A percentile compares a stretch with the other conserved stretches of the same genome.
These are phyloP conservation scores for Cardiocondyla obscurior DNA, from an alignment of 1,140 invertebrate species.

Conservation along the genomic window DNA sequence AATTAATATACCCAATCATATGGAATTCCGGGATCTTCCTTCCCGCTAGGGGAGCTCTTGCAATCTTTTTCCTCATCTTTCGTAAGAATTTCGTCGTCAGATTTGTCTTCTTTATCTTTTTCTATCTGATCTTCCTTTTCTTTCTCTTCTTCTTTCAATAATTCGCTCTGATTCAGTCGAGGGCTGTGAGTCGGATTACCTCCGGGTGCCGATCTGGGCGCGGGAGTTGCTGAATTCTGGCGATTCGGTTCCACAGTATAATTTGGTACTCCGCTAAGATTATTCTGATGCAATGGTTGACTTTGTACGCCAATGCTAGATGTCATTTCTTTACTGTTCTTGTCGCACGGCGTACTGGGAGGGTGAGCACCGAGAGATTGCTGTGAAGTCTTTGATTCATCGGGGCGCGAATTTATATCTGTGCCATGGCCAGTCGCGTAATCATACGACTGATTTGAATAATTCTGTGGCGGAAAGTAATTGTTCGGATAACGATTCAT, in stretches of 20 bases:
- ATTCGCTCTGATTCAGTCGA: slow-evolving; percentile 74
- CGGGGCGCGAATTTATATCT: slow-evolving; percentile 61
- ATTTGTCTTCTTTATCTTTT: slow-evolving; percentile 85
- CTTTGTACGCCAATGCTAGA: slow-evolving; percentile 70
- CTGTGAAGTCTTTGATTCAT: slow-evolving; percentile 65
- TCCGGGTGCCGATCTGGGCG: slow-evolving; percentile 56
- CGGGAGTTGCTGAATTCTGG: slow-evolving; percentile 53
- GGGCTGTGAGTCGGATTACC: slow-evolving; percentile 59
- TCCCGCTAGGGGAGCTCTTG: slow-evolving; percentile 84
- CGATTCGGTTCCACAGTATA: slow-evolving; percentile 66
- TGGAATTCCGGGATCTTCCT: slow-evolving; percentile 91
- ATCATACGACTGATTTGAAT: slow-evolving; percentile 77
- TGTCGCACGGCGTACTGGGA: slow-evolving; percentile 62
- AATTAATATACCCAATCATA: slow-evolving; percentile 89
- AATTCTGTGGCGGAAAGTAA: slow-evolving; percentile 78
- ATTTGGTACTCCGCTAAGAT: slow-evolving; percentile 44
- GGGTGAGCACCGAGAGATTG: slow-evolving; percentile 30
- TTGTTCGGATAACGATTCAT: slow-evolving; percentile 78
- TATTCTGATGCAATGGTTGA: slow-evolving; percentile 70
- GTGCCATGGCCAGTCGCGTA: slow-evolving; percentile 65
- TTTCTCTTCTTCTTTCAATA: slow-evolving; percentile 73
- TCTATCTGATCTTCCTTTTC: slow-evolving; percentile 82
- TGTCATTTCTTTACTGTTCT: slow-evolving; percentile 71
- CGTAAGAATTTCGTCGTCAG: slow-evolving; percentile 78
- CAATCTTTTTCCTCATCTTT: slow-evolving; percentile 83